Conservation (phyloP, 2,113 vertebrate species). For the Grammomys surdaster region DNA sequence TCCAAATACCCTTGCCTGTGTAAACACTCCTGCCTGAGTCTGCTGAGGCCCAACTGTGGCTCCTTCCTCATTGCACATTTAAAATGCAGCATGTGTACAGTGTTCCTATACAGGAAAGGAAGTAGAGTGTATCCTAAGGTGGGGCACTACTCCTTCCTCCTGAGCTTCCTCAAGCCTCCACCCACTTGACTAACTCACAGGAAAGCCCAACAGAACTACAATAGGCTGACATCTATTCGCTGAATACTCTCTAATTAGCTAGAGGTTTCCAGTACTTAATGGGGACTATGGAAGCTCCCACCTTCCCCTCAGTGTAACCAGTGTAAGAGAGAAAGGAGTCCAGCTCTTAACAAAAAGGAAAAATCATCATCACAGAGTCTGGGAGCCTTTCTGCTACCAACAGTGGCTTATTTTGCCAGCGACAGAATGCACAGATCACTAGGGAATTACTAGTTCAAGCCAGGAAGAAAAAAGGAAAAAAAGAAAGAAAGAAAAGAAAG, state of each 20-base stretch:
- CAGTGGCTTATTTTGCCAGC: background rate
- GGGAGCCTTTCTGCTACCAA: background rate
- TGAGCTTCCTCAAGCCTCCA: background rate
- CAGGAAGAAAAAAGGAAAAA: background rate
- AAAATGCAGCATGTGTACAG: background rate
- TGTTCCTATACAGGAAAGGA: background rate
- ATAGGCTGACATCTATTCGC: background rate
- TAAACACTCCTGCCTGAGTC: background rate
- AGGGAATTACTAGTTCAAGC: background rate
- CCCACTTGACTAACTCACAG: background rate
- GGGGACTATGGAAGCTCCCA: background rate
- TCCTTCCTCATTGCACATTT: background rate
- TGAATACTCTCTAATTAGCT: constrained; percentile 22
- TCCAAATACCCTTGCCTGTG: background rate
- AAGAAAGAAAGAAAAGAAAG: background rate
- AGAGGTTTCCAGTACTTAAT: background rate
- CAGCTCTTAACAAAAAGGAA: constrained; percentile 4
- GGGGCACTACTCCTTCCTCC: background rate
- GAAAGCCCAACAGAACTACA: background rate
- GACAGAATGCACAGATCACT: background rate
- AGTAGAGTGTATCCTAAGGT: background rate
- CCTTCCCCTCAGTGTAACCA: background rate
- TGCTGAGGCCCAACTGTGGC: background rate
- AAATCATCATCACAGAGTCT: background rate
- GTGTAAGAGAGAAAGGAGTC: background rate